Base-by-base conservation (phyloP, 1,140 invertebrate genomes). In the Eriosoma lanigerum region DNA sequence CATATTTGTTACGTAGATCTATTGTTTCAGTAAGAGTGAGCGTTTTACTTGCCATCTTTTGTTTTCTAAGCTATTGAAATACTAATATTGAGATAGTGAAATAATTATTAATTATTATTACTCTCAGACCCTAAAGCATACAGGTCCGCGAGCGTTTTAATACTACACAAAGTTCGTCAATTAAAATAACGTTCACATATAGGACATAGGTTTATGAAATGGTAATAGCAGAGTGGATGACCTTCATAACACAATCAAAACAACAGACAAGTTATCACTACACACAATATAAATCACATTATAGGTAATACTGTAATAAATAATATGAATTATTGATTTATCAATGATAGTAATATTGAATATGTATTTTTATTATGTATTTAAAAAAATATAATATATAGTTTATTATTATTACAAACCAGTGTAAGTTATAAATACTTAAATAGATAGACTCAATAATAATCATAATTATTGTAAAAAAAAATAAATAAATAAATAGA, bases 341-440 rank as follows among this genome's bases (percentile, higher is more conserved):
- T 21, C 21, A 24, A 44, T 21, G 21, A 48, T 46, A 13, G 64
- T 46, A 68, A 48, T 68, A 68, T 68, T 24, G 44, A 48, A 68
- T 68, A 68, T 68, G 46, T 68, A 68, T 68, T 68, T 68, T 64
- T 19, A 26, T 13, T 24, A 48, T 26, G 66, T 48, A 48, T 48
- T 68, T 68, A 68, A 68, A 68, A 68, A 68, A 68, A 68, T 68
- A 68, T 68, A 66, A n/a, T 66, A 48, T 68, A 48, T 68, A 17
- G 38, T 68, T 68, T 48, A 68, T 48, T 68, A 68, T 48, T 68
- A 68, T 68, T 68, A 48, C 44, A 68, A 38, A 68, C 66, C 66
- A 21, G 13, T 0, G 32, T 46, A 38, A 44, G 66, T 68, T 48
- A 68, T 48, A 26, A 44, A 66, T 21, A 19, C 0, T 19, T 52